Evolutionary conservation across 2,113 vertebrate genomes (phyloP), one percentile per base, ranked within the genome.

Genomic region (Grus americana): DNA sequence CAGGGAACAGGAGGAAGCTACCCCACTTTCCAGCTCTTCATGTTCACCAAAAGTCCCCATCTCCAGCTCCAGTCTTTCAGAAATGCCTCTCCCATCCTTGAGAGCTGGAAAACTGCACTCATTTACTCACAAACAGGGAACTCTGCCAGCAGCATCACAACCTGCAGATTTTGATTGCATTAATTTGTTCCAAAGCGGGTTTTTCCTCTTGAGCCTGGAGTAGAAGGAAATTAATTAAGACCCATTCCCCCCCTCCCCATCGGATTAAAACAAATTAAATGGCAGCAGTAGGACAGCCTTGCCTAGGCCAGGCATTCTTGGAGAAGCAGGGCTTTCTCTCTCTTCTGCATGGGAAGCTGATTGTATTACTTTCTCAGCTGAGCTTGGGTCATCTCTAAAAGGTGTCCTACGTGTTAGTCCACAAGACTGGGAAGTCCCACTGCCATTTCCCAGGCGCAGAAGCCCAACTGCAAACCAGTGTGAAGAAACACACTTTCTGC

Each of bases 161-260:
- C 90, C 97, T 97, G 90, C 95, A 94, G 94, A 92, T 96, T 95
- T 92, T 90, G 74, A 96, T 71, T 97, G 92, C 96, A 96, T 97
- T 96, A 96, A 95, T 97, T 88, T 88, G 88, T 92, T 94, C 90
- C 19, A 10, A 97, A 96, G 95, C 34, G 57, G 54, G 91, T 85
- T 97, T 44, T 97, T 88, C 94, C 96, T 96, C 90, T 96, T 80
- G 85, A 97, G 96, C 72, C 76, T 83, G 83, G 84, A 96, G 92
- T 92, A 97, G 93, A 95, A 91, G 89, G 93, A 97, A 98, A 98
- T 98, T 98, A 98, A 98, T 98, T 98, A 98, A 93, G 95, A 97
- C 65, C 24, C 62, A 63, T 86, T 79, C 2, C 26, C 17, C 27
- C 23, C 17, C 27, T 90, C 91, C 71, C 81, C 12, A 63, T 73